These are phyloP conservation scores for Anoura caudifer DNA, from an alignment of 2,113 vertebrate genomes.

Conservation along the genomic window DNA sequence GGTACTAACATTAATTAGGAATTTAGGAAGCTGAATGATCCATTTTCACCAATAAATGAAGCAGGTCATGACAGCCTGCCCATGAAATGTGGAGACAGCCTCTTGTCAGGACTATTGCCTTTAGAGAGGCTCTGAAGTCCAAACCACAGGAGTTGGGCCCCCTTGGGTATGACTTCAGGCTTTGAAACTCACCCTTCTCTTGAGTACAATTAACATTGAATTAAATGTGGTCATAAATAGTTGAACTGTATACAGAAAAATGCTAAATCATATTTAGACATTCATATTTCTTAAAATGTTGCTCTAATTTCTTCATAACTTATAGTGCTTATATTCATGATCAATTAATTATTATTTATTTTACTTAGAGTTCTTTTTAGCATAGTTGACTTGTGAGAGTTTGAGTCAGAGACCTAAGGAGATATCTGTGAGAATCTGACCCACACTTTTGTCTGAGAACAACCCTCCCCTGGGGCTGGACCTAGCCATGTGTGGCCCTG, in stretches of 20 bases:
- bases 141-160: neutral
- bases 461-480: neutral
- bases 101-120: neutral
- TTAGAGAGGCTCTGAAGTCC: neutral
- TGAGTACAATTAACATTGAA: neutral
- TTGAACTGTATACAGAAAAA: neutral
- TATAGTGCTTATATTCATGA: neutral
- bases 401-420: neutral
- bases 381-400: neutral
- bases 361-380: neutral
- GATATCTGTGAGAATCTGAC: neutral
- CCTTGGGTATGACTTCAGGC: neutral
- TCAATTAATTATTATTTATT: neutral
- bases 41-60: neutral
- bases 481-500: neutral
- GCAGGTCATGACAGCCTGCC: neutral
- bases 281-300: neutral
- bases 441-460: neutral
- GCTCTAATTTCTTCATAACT: neutral
- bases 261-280: neutral
- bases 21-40: neutral
- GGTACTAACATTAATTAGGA: neutral
- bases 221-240: neutral
- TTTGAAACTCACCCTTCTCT: neutral
- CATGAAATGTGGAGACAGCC: neutral